Evolutionary conservation across 2,888 invertebrate genomes (phyloP), one percentile per base, ranked within the genome.

Genomic region (Lypha dubia): DNA sequence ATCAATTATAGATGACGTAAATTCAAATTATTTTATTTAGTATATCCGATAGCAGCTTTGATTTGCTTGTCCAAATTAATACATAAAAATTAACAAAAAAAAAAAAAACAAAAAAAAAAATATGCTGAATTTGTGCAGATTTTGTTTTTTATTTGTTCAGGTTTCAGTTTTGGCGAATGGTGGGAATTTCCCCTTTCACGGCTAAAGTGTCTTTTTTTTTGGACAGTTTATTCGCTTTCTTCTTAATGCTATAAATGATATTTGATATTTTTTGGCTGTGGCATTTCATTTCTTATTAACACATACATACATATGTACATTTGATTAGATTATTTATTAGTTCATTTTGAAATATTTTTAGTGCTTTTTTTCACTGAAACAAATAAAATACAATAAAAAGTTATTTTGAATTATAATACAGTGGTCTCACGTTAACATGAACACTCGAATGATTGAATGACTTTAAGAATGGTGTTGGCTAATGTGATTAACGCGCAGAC

Each of bases 1-100:
- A 70, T 32, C 58, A 53, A 15, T 68, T 86, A 85, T 85, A 85
- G 87, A 85, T 89, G 88, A 89, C 89, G 89, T 89, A 89, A 87
- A 22, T 65, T 53, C 9, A 68, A 46, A 46, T 44, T 20, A 15
- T 15, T 3, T 49, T 46, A 46, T 17, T 46, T 49, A 49, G 20
- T 49, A 20, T 5, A 7, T 49, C 9, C 49, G 49, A 7, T 44
- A 44, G 44, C 44, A 15, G 3, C n/a, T 44, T 44, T n/a, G 44
- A 44, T 44, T 44, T 49, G 20, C n/a, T 44, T 49, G 20, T 49
- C 20, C 49, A 49, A 49, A 49, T 49, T 49, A 49, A 20, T 49
- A 49, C 49, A 49, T 49, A 44, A 58, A 28, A 58, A 58, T 68
- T 9, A 11, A 44, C 15, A n/a, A n/a, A n/a, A n/a, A n/a, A n/a